Evolutionary conservation across 2,888 invertebrate genomes (phyloP).

Genomic region (Thymelicus acteon): DNA sequence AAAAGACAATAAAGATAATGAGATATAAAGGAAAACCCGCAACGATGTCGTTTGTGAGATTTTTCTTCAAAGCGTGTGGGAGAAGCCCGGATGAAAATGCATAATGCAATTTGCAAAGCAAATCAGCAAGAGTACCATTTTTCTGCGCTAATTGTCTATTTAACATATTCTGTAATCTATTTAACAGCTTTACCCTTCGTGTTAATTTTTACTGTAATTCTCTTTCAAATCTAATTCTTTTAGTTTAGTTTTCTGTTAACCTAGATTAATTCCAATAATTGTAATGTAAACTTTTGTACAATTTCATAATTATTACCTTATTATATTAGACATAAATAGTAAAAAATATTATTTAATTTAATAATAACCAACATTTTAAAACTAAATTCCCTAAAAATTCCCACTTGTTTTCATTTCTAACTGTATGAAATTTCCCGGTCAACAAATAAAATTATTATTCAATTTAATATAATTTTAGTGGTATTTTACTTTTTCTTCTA

Average conservation of each 20-base stretch:
- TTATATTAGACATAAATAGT: too few relatives aligned
- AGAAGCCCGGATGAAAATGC: conserved; percentile 27
- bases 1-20: conserved; percentile 23
- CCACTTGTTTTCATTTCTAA: too few relatives aligned
- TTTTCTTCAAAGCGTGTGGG: conserved; percentile 25
- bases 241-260: background rate
- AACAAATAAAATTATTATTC: too few relatives aligned
- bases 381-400: too few relatives aligned
- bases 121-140: conserved; percentile 31
- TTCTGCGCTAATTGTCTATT: conserved; percentile 36
- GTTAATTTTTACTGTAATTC: background rate
- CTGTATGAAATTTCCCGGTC: too few relatives aligned
- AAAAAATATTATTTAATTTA: too few relatives aligned
- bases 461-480: too few relatives aligned
- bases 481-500: too few relatives aligned
- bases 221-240: background rate
- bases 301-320: too few relatives aligned
- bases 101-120: conserved; percentile 37
- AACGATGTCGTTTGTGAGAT: conserved; percentile 28
- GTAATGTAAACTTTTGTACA: too few relatives aligned
- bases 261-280: too few relatives aligned
- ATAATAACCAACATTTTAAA: too few relatives aligned
- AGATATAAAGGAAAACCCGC: conserved; percentile 28
- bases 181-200: conserved; percentile 24
- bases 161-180: conserved; percentile 30